A percentile compares a stretch with the other conserved stretches of the same genome.
These are phyloP conservation scores for Drosophila neonasuta DNA, from an alignment of 2,888 invertebrate genomes.

Conservation along the genomic window DNA sequence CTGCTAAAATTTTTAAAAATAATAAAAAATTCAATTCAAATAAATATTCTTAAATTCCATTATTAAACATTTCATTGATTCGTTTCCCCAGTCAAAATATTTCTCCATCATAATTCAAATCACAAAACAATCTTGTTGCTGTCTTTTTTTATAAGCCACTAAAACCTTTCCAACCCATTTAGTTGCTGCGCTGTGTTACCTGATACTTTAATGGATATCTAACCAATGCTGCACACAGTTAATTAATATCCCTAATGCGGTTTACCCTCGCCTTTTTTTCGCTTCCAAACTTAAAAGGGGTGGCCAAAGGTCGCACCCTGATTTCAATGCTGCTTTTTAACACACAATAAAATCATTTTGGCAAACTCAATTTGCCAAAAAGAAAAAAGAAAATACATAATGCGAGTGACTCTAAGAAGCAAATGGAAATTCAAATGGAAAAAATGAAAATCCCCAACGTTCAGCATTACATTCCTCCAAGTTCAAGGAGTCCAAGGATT, in stretches of 20 bases:
- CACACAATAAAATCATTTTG: conserved; percentile 73
- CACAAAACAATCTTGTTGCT: conserved; percentile 1
- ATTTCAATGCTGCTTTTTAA: conserved; percentile 27
- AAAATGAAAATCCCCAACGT: conserved; percentile 23
- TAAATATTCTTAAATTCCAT: not conserved
- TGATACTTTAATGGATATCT: conserved; percentile 79
- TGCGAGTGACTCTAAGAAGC: conserved; percentile 30
- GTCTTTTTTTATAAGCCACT: conserved; percentile 39
- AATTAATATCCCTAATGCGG: conserved; percentile 75
- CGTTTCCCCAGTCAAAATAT: not conserved
- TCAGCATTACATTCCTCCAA: conserved; percentile 56
- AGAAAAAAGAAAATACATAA: conserved; percentile 28
- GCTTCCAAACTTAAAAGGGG: conserved; percentile 51
- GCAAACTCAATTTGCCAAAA: conserved; percentile 71
- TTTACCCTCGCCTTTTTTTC: conserved; percentile 41
- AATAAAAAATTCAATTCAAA: too few species aligned
- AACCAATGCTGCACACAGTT: conserved; percentile 55
- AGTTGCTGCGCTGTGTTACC: conserved; percentile 60
- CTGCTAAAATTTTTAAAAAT: too few species aligned
- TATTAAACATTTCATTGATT: not conserved
- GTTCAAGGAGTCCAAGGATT: conserved; percentile 33
- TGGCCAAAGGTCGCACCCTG: conserved; percentile 40
- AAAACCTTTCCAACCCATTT: conserved; percentile 56
- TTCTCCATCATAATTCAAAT: not conserved
- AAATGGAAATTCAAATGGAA: conserved; percentile 63